These are phyloP conservation scores for Thera obeliscata DNA, from an alignment of 2,888 invertebrate genomes.

Conservation along the genomic window DNA sequence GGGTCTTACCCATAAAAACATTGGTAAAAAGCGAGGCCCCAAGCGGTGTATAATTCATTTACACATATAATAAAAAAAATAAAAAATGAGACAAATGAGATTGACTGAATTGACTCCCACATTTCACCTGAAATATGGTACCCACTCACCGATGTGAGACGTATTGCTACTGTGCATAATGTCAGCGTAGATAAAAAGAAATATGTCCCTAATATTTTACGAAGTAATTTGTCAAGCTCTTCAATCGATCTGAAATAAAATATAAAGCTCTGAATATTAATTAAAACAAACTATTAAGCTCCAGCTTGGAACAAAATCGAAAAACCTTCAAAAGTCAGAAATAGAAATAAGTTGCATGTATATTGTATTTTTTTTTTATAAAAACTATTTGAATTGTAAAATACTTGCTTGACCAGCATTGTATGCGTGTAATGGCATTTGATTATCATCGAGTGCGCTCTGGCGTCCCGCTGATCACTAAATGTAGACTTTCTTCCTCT, in stretches of 20 bases:
- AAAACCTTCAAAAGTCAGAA: too few relatives aligned
- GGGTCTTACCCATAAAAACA: too few relatives aligned
- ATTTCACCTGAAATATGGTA: too few relatives aligned
- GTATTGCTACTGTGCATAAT: slow-evolving; percentile 66
- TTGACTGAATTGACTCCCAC: too few relatives aligned
- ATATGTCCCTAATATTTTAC: slow-evolving; percentile 67
- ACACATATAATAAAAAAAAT: too few relatives aligned
- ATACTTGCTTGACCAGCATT: slow-evolving; percentile 59
- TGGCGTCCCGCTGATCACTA: slow-evolving; percentile 51
- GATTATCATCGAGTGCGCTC: slow-evolving; percentile 62
- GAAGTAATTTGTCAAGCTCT: slow-evolving; percentile 54
- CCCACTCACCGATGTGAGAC: slow-evolving; percentile 61
- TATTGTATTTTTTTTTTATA: background rate
- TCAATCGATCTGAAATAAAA: slow-evolving; percentile 54
- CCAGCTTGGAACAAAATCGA: too few relatives aligned
- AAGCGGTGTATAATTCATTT: too few relatives aligned
- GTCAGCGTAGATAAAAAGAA: slow-evolving; percentile 64
- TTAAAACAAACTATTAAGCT: background rate
- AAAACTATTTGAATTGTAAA: slow-evolving; percentile 8
- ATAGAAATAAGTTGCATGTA: too few relatives aligned
- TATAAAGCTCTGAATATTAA: slow-evolving; percentile 3
- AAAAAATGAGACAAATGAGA: too few relatives aligned
- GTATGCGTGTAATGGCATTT: slow-evolving; percentile 59
- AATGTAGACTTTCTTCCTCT: slow-evolving; percentile 47
- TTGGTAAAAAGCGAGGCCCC: too few relatives aligned